Base-by-base conservation (phyloP, 2,888 invertebrate genomes). In the Malachius bipustulatus region DNA sequence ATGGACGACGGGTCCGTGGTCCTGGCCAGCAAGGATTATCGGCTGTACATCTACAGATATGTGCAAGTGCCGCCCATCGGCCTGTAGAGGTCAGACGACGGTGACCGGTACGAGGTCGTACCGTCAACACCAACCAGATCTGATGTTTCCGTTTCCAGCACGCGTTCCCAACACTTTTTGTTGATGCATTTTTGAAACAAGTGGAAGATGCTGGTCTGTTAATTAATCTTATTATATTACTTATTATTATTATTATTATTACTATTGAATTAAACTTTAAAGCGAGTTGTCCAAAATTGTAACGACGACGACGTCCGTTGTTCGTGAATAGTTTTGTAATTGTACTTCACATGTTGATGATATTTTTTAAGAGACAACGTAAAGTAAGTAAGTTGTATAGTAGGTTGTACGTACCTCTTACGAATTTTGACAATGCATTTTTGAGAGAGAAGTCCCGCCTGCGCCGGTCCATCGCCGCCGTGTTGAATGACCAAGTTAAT, bases 1-100 rank as follows among this genome's bases (percentile, higher is more conserved):
- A 94, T 97, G 90, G 94, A 96, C 57, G 97, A 97, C 59, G 96
- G 96, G 26, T 93, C 93, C 35, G 96, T 98, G 38, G 97, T 98
- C 30, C 73, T 98, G 53, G 97, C 97, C 48, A 94, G 94, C 72
- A 98, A 98, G 70, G 98, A 98, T 64, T 98, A 97, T 66, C 82
- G 97, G 43, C 81, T 98, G 46, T 98, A 98, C 73, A 93, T 98
- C 64, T 98, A 98, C 71, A 89, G 96, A 64, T 97, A 97, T 70
- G 85, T 91, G 55, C 89, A 88, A 68, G 84, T 88, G 57, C 87
- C 88, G 57, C 87, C 88, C 43, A 82, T 87, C 59, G 82, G 82
- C 58, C 75, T 82, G 72, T 82, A 71, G 56, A 43, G 30, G 26
- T 31, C 16, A 15, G 30, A 40, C 41, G 13, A 29, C 32, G 36